phyloP scores from a whole-genome alignment of 2,797 vertebrate species.

The Erethizon dorsatum region DNA sequence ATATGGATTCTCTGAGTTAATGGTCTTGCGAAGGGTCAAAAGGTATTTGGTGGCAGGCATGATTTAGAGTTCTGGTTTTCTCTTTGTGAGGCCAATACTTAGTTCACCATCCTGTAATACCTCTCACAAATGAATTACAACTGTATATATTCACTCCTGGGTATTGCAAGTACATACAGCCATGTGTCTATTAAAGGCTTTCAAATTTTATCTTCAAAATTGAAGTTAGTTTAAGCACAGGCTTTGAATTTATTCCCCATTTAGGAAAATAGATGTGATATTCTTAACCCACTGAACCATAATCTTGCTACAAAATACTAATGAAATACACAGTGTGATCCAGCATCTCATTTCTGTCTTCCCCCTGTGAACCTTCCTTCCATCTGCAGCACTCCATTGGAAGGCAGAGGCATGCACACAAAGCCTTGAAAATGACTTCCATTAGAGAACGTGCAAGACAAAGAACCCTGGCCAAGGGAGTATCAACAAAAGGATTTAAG shows the following conservation, averaged over 20 bases:
- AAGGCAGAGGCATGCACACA: neutral
- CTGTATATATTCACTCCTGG: conserved; percentile 21
- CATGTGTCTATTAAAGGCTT: conserved; percentile 37
- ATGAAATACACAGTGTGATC: conserved; percentile 78
- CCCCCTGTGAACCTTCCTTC: conserved; percentile 16
- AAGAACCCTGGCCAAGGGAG: neutral
- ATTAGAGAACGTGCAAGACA: conserved; percentile 38
- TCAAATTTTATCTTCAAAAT: conserved; percentile 71
- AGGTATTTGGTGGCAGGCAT: neutral
- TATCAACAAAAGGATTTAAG: conserved; percentile 40
- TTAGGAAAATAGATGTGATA: conserved; percentile 76
- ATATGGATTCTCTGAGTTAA: neutral
- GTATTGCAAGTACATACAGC: neutral
- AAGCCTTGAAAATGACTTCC: conserved; percentile 19
- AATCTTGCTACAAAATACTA: conserved; percentile 76
- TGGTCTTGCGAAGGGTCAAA: neutral
- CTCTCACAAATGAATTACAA: neutral
- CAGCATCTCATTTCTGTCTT: conserved; percentile 67
- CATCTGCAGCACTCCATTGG: conserved; percentile 15
- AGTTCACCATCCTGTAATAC: neutral
- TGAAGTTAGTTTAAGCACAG: conserved; percentile 75
- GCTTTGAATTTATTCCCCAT: conserved; percentile 75
- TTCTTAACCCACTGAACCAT: conserved; percentile 71
- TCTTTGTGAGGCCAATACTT: neutral
- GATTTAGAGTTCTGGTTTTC: neutral